Evolutionary conservation across 2,888 invertebrate genomes (phyloP), one percentile per base, ranked within the genome.

Genomic region (Pediacus dermestoides): DNA sequence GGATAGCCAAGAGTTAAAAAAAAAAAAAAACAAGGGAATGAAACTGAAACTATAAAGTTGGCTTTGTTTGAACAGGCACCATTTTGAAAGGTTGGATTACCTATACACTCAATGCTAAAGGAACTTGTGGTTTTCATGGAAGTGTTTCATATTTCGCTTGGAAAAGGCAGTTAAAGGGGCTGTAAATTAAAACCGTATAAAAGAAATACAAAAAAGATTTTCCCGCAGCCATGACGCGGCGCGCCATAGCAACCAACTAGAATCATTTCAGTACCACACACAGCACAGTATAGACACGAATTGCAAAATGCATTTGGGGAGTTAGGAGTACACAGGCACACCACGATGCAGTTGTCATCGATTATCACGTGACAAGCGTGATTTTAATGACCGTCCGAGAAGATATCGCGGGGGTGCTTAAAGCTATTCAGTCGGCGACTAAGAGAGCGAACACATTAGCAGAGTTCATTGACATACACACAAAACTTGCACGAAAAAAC

Each of bases 81-180:
- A 79, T 79, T 78, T 79, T 78, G 78, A 77, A 74, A 76, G 74
- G 74, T n/a, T n/a, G n/a, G n/a, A n/a, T n/a, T n/a, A n/a, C n/a
- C n/a, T n/a, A n/a, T n/a, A n/a, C n/a, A n/a, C n/a, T n/a, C n/a
- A n/a, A n/a, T n/a, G n/a, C n/a, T n/a, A n/a, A n/a, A n/a, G n/a
- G n/a, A n/a, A n/a, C n/a, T n/a, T n/a, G n/a, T n/a, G n/a, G n/a
- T n/a, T n/a, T n/a, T n/a, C n/a, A n/a, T n/a, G n/a, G n/a, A n/a
- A n/a, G n/a, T n/a, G n/a, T n/a, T n/a, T n/a, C n/a, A n/a, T n/a
- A n/a, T n/a, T n/a, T n/a, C n/a, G n/a, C n/a, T n/a, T n/a, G n/a
- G n/a, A n/a, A n/a, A n/a, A n/a, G n/a, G n/a, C n/a, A n/a, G n/a
- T n/a, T n/a, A n/a, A n/a, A n/a, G n/a, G n/a, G n/a, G n/a, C n/a